These are phyloP conservation scores for Linnaemya tessellans DNA, from an alignment of 2,888 invertebrate species.

Conservation along the genomic window DNA sequence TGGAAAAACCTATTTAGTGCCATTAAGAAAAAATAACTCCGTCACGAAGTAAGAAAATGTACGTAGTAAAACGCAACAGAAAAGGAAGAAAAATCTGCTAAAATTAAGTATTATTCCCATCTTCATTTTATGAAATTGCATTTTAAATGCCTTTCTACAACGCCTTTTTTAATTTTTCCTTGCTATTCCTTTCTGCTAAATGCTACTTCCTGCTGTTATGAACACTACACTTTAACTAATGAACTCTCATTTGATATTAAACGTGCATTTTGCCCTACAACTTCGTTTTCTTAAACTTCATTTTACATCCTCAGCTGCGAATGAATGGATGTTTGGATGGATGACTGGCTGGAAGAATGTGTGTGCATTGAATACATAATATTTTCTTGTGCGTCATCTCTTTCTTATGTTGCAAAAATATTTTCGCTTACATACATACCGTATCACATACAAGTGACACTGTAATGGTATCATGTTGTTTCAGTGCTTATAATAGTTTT, in stretches of 20 bases:
- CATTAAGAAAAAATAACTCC: slow-evolving; percentile 45
- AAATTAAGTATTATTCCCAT: slow-evolving; percentile 67
- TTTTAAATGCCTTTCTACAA: slow-evolving; percentile 67
- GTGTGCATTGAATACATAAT: slow-evolving; percentile 32
- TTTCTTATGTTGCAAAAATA: neutral
- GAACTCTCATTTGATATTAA: slow-evolving; percentile 70
- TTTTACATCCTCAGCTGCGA: slow-evolving; percentile 29
- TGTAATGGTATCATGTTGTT: slow-evolving; percentile 60
- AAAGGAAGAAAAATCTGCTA: slow-evolving; percentile 31
- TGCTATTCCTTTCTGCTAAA: slow-evolving; percentile 56
- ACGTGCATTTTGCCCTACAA: slow-evolving; percentile 43
- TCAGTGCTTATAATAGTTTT: slow-evolving; percentile 32
- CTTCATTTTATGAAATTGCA: slow-evolving; percentile 70
- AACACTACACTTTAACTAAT: slow-evolving; percentile 70
- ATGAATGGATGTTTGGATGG: slow-evolving; percentile 13
- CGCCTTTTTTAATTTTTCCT: slow-evolving; percentile 52
- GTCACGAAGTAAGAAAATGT: slow-evolving; percentile 42
- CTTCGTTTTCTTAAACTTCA: slow-evolving; percentile 29
- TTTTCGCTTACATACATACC: neutral
- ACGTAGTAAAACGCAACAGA: neutral
- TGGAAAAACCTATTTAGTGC: slow-evolving; percentile 24
- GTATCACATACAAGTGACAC: neutral
- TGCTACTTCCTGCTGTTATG: slow-evolving; percentile 71
- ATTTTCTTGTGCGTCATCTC: slow-evolving; percentile 40
- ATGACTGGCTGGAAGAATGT: slow-evolving; percentile 3